Evolutionary conservation across 2,113 vertebrate genomes (phyloP).

Genomic region (Erpornis zantholeuca): DNA sequence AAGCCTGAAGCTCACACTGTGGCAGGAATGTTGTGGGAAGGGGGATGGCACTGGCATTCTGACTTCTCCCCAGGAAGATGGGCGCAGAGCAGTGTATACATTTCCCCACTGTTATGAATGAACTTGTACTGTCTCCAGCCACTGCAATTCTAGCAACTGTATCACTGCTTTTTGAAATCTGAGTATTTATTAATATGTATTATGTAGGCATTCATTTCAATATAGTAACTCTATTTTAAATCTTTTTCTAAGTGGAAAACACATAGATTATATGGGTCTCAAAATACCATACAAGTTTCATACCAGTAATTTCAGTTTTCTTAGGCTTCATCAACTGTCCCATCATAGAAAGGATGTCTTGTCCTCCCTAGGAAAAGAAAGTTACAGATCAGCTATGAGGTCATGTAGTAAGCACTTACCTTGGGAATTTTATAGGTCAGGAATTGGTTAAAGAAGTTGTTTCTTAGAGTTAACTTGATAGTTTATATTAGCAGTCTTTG

Average conservation of each 20-base stretch:
- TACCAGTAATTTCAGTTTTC: constrained; percentile 98
- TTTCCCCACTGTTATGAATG: not conserved
- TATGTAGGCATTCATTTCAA: not conserved
- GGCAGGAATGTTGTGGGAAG: not conserved
- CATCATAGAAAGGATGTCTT: constrained; percentile 99
- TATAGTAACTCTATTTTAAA: not conserved
- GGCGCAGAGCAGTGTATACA: not conserved
- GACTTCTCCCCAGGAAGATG: not conserved
- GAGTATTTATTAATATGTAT: not conserved
- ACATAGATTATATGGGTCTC: not conserved
- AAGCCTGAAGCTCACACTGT: not conserved
- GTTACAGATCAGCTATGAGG: not conserved
- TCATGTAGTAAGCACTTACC: not conserved
- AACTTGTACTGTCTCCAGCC: not conserved
- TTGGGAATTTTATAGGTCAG: not conserved
- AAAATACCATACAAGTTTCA: not conserved
- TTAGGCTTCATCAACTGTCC: constrained; percentile 98
- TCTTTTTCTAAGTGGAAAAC: not conserved
- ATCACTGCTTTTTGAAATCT: not conserved
- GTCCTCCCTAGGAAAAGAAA: constrained; percentile 84
- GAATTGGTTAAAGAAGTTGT: not conserved
- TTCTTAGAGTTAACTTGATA: not conserved
- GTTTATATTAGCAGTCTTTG: not conserved
- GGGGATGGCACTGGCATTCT: not conserved
- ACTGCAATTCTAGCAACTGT: not conserved